Base-by-base conservation (phyloP, 2,888 invertebrate species). In the Caenorhabditis wallacei region DNA sequence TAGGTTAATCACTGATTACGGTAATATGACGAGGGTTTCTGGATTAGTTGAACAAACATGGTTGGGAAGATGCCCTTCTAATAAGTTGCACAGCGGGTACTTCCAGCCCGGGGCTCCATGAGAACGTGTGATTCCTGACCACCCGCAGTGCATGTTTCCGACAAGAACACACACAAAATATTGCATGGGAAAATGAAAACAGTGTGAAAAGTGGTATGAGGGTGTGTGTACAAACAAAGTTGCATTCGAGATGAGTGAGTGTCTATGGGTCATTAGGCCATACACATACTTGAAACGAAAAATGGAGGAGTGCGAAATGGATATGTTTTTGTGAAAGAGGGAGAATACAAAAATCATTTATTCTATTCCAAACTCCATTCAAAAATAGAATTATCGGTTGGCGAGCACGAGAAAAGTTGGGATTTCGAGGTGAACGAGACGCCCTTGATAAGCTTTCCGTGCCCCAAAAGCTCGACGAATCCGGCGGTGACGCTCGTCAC, bases 401-500 rank as follows among this genome's bases (percentile, higher is more conserved):
- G 57, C 0, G 71, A 74, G n/a, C 66, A 80, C 7, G 74, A 69
- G 43, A 61, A 74, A 7, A 72, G 22, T 72, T 56, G 56, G 16
- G 54, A 54, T 61, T 59, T 69, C 8, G 74, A 56, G 2, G 56
- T 11, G 26, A 80, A 83, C 0, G 30, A 37, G 0, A 80, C 70
- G 51, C 46, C 57, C 51, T 78, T 78, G 0, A 80, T 66, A 7
- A 46, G 18, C 22, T 76, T 75, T 18, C 54, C 59, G 54, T 85
- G 85, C 51, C 84, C 85, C 1, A 72, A n/a, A 13, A 85, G 69
- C 30, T 84, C 80, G 16, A 84, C 24, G 40, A 76, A 80, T 20
- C 85, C 85, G 24, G 85, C 84, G 11, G 81, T 78, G 5, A 81
- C 57, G 63, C 82, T 81, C 8, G 75, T 81, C 2, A 85, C 80